Base-by-base conservation (phyloP, 2,888 invertebrate genomes). In the Heteropelma amictum region DNA sequence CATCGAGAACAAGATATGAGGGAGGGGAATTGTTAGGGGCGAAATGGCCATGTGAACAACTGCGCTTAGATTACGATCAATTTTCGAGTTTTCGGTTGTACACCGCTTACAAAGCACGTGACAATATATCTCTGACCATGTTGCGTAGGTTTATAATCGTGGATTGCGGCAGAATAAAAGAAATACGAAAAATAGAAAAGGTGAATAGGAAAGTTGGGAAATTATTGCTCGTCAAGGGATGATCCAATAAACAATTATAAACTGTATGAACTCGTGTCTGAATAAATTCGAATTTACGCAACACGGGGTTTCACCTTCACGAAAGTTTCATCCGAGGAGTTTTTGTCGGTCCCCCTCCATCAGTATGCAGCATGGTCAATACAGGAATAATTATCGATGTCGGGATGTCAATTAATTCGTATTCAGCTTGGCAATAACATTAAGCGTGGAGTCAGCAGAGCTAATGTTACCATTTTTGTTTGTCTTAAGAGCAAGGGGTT, bases 51-150 rank as follows among this genome's bases (percentile, higher is more conserved):
- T 53, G 33, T 30, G 42, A 72, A 51, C 58, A 51, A 56, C 56
- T 54, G 45, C 56, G 38, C 60, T 60, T 60, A 23, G 64, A 74
- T 74, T 74, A 65, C 64, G 58, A 74, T 74, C 51, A 65, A 74
- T 74, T 74, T 70, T 74, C 38, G 70, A 60, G 53, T 64, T 47
- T 26, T 61, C 21, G 21, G 21, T 49, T 35, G 33, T 21, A 8
- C 17, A 35, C 8, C 3, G 23, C n/a, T 5, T 17, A 17, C 35
- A 53, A 42, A 51, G 28, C 45, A 35, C 30, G 60, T 47, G 54
- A 33, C 26, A 61, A 61, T 63, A 30, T 45, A 7, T 45, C n/a
- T 30, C 42, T 21, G 60, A 45, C 19, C 67, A 30, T 61, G 38
- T 47, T 35, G 45, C 40, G 38, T 35, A 21, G 19, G 33, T 35